These are phyloP conservation scores for Zosterops pallidus DNA, from an alignment of 2,113 vertebrate species.

Conservation along the genomic window DNA sequence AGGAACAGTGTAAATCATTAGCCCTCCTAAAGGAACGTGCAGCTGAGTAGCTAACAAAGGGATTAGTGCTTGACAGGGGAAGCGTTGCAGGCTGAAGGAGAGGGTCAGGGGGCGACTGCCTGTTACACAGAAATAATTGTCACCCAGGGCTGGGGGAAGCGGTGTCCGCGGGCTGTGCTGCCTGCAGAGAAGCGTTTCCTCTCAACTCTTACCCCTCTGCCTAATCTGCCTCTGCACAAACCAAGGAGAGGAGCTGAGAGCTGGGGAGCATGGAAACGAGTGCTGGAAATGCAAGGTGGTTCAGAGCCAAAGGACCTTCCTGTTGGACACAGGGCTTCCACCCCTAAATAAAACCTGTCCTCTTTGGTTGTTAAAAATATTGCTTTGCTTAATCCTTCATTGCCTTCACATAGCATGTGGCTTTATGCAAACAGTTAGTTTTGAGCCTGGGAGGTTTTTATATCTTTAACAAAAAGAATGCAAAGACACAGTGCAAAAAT, in stretches of 20 bases:
- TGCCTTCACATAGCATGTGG: neutral
- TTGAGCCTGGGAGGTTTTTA: neutral
- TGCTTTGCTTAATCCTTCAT: neutral
- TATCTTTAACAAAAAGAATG: neutral
- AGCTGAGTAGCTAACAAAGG: constrained; percentile 35
- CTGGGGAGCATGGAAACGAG: accelerated
- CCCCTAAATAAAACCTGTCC: neutral
- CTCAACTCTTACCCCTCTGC: neutral
- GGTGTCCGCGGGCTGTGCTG: neutral
- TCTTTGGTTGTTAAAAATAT: neutral
- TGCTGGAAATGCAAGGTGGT: neutral
- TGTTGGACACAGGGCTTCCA: neutral
- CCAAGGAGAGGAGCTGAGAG: neutral
- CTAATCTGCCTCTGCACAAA: neutral
- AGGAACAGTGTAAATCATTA: constrained; percentile 46
- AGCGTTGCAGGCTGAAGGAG: neutral
- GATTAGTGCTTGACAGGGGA: constrained; percentile 25
- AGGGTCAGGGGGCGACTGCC: neutral
- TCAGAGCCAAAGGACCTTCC: neutral
- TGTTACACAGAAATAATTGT: constrained; percentile 28
- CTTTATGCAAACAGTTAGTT: neutral
- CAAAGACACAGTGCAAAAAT: neutral
- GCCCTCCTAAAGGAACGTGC: constrained; percentile 47
- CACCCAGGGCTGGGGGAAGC: neutral
- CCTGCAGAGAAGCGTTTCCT: neutral